Base-by-base conservation (phyloP, 2,113 vertebrate genomes). In the Pseudorasbora parva region DNA sequence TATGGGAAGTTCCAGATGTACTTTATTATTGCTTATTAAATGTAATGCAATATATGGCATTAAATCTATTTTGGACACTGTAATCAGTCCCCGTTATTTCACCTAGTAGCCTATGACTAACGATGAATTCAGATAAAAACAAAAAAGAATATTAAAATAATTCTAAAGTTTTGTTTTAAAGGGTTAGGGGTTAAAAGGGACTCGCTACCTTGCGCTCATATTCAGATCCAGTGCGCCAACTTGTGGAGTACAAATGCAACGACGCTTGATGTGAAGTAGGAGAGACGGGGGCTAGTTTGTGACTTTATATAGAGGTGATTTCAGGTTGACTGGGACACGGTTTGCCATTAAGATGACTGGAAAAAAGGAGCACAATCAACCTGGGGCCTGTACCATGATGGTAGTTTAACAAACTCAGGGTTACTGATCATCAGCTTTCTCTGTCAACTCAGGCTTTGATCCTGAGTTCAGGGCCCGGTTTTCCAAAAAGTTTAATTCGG, bases 181-280 rank as follows among this genome's bases (percentile, higher is more conserved):
- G 33, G 33, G 33, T 37, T 37, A 37, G 33, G 33, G 33, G 0
- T 37, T 5, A 1, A 69, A 41, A 23, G 11, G 11, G 25, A 12
- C 2, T 49, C 23, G 59, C 33, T 77, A 37, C 10, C 12, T 30
- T 17, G 27, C 21, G 68, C 75, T 83, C 23, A 43, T 82, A 51
- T 43, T 57, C 85, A 64, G 78, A 84, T 37, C 68, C 14, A 84
- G 84, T 77, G 86, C 86, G 82, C 86, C 86, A 84, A 79, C 84
- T 45, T 30, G 88, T 86, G 88, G 85, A 77, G 80, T 75, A 75
- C 14, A 12, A 1, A 21, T 17, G 57, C n/a, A 78, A 78, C 56
- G 43, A 47, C 23, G 1, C 8, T 17, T 27, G 3, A 47, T 47
- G 69, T 41, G 6, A 76, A 56, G 19, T n/a, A 41, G 19, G 64